Evolutionary conservation across 2,888 invertebrate species (phyloP).

Genomic region (Matsumyia berberina): DNA sequence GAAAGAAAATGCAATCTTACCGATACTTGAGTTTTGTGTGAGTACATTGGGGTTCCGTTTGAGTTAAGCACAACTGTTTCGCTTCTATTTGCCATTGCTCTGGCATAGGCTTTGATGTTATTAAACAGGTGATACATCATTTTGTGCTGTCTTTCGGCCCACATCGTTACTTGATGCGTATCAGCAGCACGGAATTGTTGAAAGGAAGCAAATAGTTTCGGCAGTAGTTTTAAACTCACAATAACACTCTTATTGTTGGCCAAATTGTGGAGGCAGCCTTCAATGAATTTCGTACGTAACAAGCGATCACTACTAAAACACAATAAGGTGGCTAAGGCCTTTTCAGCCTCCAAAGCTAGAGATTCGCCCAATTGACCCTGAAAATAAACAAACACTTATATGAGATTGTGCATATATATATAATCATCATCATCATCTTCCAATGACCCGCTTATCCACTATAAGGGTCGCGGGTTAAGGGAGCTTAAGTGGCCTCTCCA

Average conservation of each 20-base stretch:
- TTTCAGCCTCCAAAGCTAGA: constrained; percentile 96
- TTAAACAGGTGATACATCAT: constrained; percentile 97
- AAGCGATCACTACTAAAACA: constrained; percentile 96
- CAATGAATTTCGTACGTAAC: constrained; percentile 96
- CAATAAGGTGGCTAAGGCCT: constrained; percentile 93
- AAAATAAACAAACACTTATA: too few species aligned
- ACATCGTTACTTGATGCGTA: constrained; percentile 94
- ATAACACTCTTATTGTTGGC: constrained; percentile 95
- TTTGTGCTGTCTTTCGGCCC: constrained; percentile 96
- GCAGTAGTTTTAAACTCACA: constrained; percentile 93
- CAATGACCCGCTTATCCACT: too few species aligned
- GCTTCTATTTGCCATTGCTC: constrained; percentile 82
- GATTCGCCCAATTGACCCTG: constrained; percentile 95
- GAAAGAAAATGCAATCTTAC: constrained; percentile 96
- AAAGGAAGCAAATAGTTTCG: constrained; percentile 95
- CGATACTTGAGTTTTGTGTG: constrained; percentile 95
- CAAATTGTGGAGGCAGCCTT: constrained; percentile 95
- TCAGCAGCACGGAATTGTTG: constrained; percentile 94
- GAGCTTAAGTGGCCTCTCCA: too few species aligned
- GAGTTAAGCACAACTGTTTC: constrained; percentile 79
- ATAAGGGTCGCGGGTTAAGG: too few species aligned
- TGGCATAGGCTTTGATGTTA: constrained; percentile 91
- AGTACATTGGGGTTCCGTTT: constrained; percentile 85
- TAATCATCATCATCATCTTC: not conserved
- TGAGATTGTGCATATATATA: too few species aligned